Base-by-base conservation (phyloP, 1,140 invertebrate genomes). In the Drosophila varians region DNA sequence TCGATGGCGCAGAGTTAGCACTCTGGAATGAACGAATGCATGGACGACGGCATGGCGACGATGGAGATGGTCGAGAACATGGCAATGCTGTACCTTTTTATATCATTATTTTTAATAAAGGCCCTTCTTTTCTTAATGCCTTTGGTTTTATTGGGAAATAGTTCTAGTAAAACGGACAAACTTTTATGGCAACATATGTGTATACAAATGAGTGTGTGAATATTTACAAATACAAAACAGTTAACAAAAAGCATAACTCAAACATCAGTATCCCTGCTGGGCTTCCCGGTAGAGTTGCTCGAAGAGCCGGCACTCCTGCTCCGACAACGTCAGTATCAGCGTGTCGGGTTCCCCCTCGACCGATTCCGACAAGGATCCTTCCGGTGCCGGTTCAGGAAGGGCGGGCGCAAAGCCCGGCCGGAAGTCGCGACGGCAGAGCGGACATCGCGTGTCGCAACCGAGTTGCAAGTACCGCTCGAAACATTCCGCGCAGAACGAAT, bases 271-370 rank as follows among this genome's bases (percentile, higher is more conserved):
- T 14, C 25, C 11, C 31, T 38, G 14, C 7, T 45, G 31, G 4
- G 47, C 25, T 12, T 74, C 78, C 7, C 56, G 42, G 12, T 62
- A 66, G 2, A 83, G 52, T 36, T 74, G 55, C 2, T 77, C 64
- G 16, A 83, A 83, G 14, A 62, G 51, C 14, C 79, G 47, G 14
- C 80, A 70, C 34, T 83, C 78, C 74, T 84, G 62, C 4, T 84
- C 79, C 16, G 74, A 66, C 12, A 83, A 70, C 2, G 70, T 83
- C 42, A 83, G 42, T 42, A 71, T 18, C 47, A 83, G 55, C 4
- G 75, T 83, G 28, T 83, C 79, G 19, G 47, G 43, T 12, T 21
- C 38, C 14, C 6, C 16, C 14, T 42, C 38, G 38, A 1, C 38
- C 38, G 38, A 16, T 3, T 25, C 36, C 36, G 36, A 9, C 36